Conservation (phyloP, 1,140 invertebrate genomes). For the Pseudachorutes palmiensis region DNA sequence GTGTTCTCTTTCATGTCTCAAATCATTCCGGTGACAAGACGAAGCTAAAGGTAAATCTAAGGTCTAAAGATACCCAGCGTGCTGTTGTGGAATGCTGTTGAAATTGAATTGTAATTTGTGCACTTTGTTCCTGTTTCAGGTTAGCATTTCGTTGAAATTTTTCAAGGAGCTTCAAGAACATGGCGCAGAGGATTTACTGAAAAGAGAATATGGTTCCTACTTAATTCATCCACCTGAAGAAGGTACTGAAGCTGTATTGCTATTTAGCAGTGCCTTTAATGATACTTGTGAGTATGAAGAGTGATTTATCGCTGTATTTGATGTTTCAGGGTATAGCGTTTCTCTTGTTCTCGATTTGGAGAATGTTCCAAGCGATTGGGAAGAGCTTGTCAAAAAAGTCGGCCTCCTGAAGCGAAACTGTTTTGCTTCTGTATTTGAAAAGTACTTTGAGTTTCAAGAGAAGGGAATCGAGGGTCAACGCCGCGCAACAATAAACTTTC, state of each 20-base stretch:
- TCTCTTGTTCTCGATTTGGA: constrained; percentile 88
- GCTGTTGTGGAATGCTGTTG: background rate
- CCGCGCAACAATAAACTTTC: constrained; percentile 94
- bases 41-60: constrained; percentile 79
- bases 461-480: constrained; percentile 80
- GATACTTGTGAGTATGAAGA: too few relatives aligned
- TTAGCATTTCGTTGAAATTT: constrained; percentile 97
- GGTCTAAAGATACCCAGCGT: background rate
- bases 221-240: constrained; percentile 73
- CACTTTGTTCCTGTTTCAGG: constrained; percentile 53
- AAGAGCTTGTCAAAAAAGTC: constrained; percentile 80
- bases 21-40: constrained; percentile 92
- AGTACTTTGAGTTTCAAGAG: constrained; percentile 98
- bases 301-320: too few relatives aligned
- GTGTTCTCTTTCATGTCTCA: constrained; percentile 95
- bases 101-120: constrained; percentile 8
- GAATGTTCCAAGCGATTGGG: constrained; percentile 82
- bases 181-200: constrained; percentile 92
- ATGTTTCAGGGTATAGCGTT: constrained; percentile 79
- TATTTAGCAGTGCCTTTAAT: too few relatives aligned
- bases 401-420: constrained; percentile 94
- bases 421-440: constrained; percentile 99
- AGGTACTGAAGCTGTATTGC: constrained; percentile 49
- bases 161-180: constrained; percentile 97
- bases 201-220: constrained; percentile 73